phyloP scores from a whole-genome alignment of 2,113 vertebrate genomes.

The Sigmodon hispidus region DNA sequence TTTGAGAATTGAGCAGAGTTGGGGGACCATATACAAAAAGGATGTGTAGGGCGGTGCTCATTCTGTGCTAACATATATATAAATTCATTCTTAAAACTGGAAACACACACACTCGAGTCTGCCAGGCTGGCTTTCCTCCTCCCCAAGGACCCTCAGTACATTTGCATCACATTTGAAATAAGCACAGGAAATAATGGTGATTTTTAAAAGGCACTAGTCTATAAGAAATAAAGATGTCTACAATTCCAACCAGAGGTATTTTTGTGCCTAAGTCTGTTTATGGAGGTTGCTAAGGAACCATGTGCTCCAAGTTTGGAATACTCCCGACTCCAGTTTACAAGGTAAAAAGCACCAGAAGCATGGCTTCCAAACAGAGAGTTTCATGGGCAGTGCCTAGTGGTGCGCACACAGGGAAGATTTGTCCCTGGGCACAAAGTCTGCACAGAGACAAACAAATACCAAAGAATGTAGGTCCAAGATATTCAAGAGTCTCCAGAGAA shows the following conservation, averaged over 20 bases:
- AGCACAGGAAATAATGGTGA: neutral
- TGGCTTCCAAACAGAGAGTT: neutral
- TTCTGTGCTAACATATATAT: neutral
- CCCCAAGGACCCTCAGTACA: neutral
- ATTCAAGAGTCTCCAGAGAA: neutral
- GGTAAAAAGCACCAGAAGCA: neutral
- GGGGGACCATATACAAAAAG: neutral
- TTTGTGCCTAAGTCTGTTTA: constrained; percentile 50
- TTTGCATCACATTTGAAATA: neutral
- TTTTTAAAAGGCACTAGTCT: constrained; percentile 37
- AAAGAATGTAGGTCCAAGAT: neutral
- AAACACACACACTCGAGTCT: neutral
- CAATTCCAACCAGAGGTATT: constrained; percentile 67
- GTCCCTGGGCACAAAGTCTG: neutral
- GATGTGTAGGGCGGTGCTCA: neutral
- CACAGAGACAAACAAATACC: fast-evolving
- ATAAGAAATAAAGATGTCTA: constrained; percentile 57
- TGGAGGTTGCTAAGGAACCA: constrained; percentile 72
- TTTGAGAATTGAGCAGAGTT: neutral
- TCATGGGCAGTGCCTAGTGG: neutral
- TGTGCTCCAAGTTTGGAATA: constrained; percentile 23
- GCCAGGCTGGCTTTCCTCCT: neutral
- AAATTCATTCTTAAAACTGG: neutral
- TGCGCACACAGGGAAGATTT: neutral
- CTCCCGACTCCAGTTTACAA: neutral